Evolutionary conservation across 2,888 invertebrate species (phyloP).

Genomic region (Morpho deidamia): DNA sequence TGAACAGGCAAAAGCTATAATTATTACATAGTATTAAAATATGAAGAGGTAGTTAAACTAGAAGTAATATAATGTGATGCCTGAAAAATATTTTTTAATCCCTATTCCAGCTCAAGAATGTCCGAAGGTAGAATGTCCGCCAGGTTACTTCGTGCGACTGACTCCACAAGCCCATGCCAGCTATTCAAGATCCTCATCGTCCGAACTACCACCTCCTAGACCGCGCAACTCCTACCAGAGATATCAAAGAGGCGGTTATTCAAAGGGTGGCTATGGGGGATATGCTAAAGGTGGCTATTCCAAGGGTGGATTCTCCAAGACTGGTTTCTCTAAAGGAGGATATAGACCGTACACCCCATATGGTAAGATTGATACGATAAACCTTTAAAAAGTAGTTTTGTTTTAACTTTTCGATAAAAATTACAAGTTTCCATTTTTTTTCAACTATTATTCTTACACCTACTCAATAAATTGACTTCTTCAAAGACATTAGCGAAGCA

Average conservation of each 20-base stretch:
- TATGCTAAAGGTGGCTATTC: constrained; percentile 39
- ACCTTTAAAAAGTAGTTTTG: too few species aligned
- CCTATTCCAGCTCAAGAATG: constrained; percentile 55
- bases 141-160: constrained; percentile 76
- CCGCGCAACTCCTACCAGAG: constrained; percentile 57
- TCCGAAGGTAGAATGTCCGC: constrained; percentile 78
- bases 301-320: constrained; percentile 31
- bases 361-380: constrained; percentile 19
- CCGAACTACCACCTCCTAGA: constrained; percentile 63
- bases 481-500: too few species aligned
- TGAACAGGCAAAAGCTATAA: too few species aligned
- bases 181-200: constrained; percentile 82
- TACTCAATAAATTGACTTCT: too few species aligned
- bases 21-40: too few species aligned
- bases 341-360: constrained; percentile 20
- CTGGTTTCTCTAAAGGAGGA: constrained; percentile 40
- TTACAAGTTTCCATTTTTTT: too few species aligned
- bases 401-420: too few species aligned
- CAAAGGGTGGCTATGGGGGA: constrained; percentile 38
- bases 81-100: neutral
- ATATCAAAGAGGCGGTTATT: constrained; percentile 42
- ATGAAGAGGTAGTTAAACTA: neutral
- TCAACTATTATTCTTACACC: too few species aligned
- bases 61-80: neutral
- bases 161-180: constrained; percentile 51